Evolutionary conservation across 2,113 vertebrate species (phyloP), one percentile per base, ranked within the genome.

Genomic region (Uria aalge): DNA sequence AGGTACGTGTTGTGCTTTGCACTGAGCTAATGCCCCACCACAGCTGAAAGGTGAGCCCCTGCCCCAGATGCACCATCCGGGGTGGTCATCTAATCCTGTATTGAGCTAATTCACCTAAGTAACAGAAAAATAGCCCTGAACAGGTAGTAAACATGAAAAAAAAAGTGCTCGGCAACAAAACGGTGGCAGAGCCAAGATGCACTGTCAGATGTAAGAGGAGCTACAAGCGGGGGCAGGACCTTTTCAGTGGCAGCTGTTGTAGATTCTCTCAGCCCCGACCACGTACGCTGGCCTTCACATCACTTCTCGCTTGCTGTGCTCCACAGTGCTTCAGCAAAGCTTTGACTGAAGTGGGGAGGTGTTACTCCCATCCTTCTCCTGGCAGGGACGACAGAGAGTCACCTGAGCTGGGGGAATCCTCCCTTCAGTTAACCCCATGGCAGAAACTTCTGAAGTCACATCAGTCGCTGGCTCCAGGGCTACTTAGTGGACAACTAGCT

Each of bases 281-380:
- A 12, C 1, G 3, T 9, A 38, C 38, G 0, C 0, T n/a, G 79
- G 68, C 19, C 72, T 84, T 80, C n/a, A 45, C 8, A 20, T 45
- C 17, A 18, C 8, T 74, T 53, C 55, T 53, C 6, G 0, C 30
- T 59, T 27, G 30, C 26, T 67, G 21, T 24, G 63, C 23, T 69
- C 78, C n/a, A 7, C 27, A 21, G 36, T 8, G 20, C 77, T 45
- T 55, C 47, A 26, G n/a, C 24, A 71, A 60, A 78, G n/a, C 15
- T 55, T 38, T 38, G 48, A 24, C 34, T 52, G 36, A 79, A 64
- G 36, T 7, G 16, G 11, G 68, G 19, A 83, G 18, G 22, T 15
- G 10, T 47, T 74, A 66, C 24, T 89, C 30, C 16, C 38, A 36
- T 12, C 57, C 26, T 62, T 18, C 30, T 72, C 32, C 80, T 67